phyloP scores from a whole-genome alignment of 2,888 invertebrate genomes.

The Torymus auratus region DNA sequence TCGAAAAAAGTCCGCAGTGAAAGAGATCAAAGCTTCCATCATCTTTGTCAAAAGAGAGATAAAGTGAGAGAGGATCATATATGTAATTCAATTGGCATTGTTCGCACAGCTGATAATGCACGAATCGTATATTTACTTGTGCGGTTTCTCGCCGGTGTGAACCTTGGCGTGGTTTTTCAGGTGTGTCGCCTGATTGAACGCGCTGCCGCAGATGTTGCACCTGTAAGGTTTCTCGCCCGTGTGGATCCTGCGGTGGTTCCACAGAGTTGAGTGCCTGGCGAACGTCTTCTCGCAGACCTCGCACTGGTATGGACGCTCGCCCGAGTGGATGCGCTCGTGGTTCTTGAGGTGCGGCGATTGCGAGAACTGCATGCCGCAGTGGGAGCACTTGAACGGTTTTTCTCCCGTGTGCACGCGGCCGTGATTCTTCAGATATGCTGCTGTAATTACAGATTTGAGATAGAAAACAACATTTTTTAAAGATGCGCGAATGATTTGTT shows the following conservation, averaged over 20 bases:
- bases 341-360: slow-evolving; percentile 93
- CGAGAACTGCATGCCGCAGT: slow-evolving; percentile 94
- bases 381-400: slow-evolving; percentile 84
- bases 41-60: no score
- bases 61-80: neutral
- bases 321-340: slow-evolving; percentile 92
- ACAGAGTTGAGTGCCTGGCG: slow-evolving; percentile 90
- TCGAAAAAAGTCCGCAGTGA: neutral
- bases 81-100: slow-evolving; percentile 34
- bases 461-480: neutral
- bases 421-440: slow-evolving; percentile 93
- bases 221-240: slow-evolving; percentile 91
- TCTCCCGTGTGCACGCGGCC: slow-evolving; percentile 90
- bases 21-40: neutral
- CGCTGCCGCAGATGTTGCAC: slow-evolving; percentile 81
- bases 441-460: slow-evolving; percentile 63
- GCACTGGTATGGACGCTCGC: slow-evolving; percentile 92
- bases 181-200: slow-evolving; percentile 93
- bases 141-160: slow-evolving; percentile 80
- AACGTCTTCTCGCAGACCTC: slow-evolving; percentile 94
- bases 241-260: slow-evolving; percentile 93
- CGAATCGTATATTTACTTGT: slow-evolving; percentile 78
- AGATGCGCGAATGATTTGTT: no score
- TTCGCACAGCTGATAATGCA: slow-evolving; percentile 21
- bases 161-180: slow-evolving; percentile 91